Conservation (phyloP, 1,140 invertebrate species). For the Mya arenaria region DNA sequence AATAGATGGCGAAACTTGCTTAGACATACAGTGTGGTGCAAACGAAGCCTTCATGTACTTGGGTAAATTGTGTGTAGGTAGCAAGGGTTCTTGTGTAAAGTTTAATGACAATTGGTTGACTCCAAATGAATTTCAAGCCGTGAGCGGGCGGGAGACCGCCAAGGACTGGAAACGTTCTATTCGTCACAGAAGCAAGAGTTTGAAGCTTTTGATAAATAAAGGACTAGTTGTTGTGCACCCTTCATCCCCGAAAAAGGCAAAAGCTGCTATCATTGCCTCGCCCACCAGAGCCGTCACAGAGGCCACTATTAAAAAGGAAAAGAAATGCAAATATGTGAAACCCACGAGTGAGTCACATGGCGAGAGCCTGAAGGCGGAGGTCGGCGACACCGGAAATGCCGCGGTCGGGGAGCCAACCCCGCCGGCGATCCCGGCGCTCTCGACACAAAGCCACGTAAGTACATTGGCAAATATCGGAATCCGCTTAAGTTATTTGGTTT, state of each 20-base stretch:
- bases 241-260: conserved; percentile 13
- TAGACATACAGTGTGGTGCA: conserved; percentile 81
- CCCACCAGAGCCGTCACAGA: neutral
- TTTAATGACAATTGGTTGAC: conserved; percentile 81
- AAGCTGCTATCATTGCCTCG: neutral
- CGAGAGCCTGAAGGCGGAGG: neutral
- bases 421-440: neutral
- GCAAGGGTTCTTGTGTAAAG: conserved; percentile 81
- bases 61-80: conserved; percentile 80
- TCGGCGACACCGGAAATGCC: neutral
- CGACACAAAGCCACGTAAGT: neutral
- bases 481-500: neutral
- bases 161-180: conserved; percentile 84
- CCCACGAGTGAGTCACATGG: neutral
- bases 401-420: neutral
- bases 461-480: neutral
- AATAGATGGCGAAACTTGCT: conserved; percentile 78
- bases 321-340: neutral
- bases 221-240: conserved; percentile 81
- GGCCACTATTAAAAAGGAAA: neutral
- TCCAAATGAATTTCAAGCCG: conserved; percentile 83
- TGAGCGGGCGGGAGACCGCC: conserved; percentile 82
- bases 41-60: conserved; percentile 80
- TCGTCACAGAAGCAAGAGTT: conserved; percentile 82
- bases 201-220: conserved; percentile 82